Conservation (phyloP, 35 echinoderm and acorn worm genomes). For the Diadema setosum region DNA sequence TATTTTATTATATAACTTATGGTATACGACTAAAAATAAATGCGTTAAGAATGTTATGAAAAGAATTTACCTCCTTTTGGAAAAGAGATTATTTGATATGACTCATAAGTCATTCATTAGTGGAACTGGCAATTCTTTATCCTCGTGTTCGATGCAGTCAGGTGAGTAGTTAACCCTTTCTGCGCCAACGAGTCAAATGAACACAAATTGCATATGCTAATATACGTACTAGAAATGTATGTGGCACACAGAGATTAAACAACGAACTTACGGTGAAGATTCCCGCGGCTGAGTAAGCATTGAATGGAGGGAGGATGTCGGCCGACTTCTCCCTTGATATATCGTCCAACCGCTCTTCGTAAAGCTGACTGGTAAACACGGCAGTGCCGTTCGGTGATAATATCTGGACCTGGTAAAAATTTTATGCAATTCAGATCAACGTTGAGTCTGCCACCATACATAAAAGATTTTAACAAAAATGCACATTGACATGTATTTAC, state of each 20-base stretch:
- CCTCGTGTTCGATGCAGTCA: not conserved
- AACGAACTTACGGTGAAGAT: constrained; percentile 43
- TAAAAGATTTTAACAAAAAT: too few relatives aligned
- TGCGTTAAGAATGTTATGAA: not conserved
- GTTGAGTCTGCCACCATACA: too few relatives aligned
- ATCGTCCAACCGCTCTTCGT: constrained; percentile 56
- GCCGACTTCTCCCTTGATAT: constrained; percentile 9
- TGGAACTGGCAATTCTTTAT: not conserved
- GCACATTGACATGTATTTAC: too few relatives aligned
- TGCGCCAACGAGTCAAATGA: not conserved
- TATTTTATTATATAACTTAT: not conserved
- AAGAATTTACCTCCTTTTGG: not conserved
- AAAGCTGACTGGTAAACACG: constrained; percentile 44
- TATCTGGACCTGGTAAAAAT: constrained; percentile 77
- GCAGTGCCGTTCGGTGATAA: constrained; percentile 6
- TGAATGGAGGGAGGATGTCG: constrained; percentile 75
- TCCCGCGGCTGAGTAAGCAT: constrained; percentile 80
- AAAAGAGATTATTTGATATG: not conserved
- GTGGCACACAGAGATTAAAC: too few relatives aligned
- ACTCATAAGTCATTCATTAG: not conserved
- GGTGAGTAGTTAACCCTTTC: not conserved
- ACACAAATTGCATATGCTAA: not conserved
- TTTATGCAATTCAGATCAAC: too few relatives aligned
- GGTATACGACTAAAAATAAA: not conserved
- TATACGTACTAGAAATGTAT: not conserved